Base-by-base conservation (phyloP, 2,113 vertebrate species). In the Urocolius indicus region DNA sequence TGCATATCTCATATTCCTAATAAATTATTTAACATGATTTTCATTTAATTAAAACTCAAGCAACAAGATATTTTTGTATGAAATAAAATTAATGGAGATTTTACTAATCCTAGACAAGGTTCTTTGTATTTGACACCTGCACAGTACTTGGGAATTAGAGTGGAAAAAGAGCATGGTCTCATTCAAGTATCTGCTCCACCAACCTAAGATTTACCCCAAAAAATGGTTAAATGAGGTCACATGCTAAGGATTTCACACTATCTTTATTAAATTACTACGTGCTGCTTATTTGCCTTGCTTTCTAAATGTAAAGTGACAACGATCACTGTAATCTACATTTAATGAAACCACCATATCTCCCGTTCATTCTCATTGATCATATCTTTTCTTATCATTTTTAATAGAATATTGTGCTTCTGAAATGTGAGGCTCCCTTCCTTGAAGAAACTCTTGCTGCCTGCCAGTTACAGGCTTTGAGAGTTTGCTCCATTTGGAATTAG, bases 251-350 rank as follows among this genome's bases (percentile, higher is more conserved):
- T 87, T 79, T 90, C 84, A 68, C n/a, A 38, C 41, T 51, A 32
- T 23, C 46, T n/a, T 69, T 73, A 61, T 85, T 79, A 72, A 95
- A 95, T 84, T 66, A 80, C 82, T 63, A 8, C 20, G 52, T 57
- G 22, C 23, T 77, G 73, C 88, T 86, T 89, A 72, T 23, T 36
- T 71, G 67, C 36, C 85, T 73, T 58, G 36, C 54, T 88, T 95
- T 95, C 88, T 30, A 81, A 94, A 92, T 49, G 59, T 23, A 88
- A 93, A 65, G 82, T 88, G 82, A 49, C 90, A 93, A 93, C 91
- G 89, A 93, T 71, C 82, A 90, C 43, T 75, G 72, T 51, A 93
- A 96, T 93, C 85, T 92, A 73, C 94, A 57, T 91, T 92, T 94
- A 96, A 97, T 87, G 84, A 96, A 96, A 94, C 86, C 86, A 81